Percentiles rank a stretch among this genome's conserved stretches.
These are phyloP conservation scores for Hirtodrosophila histrioides DNA, from an alignment of 2,888 invertebrate species.

Conservation along the genomic window DNA sequence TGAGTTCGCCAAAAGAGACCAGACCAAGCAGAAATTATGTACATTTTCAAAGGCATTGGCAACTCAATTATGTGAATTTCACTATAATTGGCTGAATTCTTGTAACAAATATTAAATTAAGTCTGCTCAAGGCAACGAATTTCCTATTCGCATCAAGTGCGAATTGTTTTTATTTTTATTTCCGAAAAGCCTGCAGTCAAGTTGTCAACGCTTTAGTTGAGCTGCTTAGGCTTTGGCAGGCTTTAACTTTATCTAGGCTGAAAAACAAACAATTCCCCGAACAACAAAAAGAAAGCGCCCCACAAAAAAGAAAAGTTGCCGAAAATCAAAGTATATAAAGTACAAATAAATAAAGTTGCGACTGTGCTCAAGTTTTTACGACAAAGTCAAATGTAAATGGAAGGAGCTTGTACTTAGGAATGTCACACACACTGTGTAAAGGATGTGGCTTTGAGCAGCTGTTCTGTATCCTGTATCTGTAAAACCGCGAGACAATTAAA, in stretches of 20 bases:
- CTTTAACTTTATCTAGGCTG: constrained; percentile 36
- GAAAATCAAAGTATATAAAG: constrained; percentile 65
- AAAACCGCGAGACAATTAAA: constrained; percentile 59
- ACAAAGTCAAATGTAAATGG: constrained; percentile 49
- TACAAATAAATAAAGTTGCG: constrained; percentile 55
- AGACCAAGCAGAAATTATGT: constrained; percentile 15
- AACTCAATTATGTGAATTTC: constrained; percentile 4
- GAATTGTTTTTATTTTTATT: constrained; percentile 20
- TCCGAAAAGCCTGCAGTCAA: constrained; percentile 15
- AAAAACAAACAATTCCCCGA: constrained; percentile 30
- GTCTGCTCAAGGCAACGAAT: neutral
- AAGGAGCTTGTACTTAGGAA: constrained; percentile 7
- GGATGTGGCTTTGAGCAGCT: constrained; percentile 53
- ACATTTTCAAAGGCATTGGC: neutral
- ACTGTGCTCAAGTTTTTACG: constrained; percentile 34
- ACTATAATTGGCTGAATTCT: constrained; percentile 24
- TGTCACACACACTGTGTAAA: constrained; percentile 43
- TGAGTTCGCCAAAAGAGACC: constrained; percentile 21
- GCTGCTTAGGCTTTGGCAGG: constrained; percentile 38
- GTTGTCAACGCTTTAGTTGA: constrained; percentile 34
- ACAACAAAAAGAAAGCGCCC: constrained; percentile 6
- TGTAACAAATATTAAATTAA: constrained; percentile 8
- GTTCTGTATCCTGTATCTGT: constrained; percentile 20
- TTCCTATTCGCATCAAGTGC: constrained; percentile 5
- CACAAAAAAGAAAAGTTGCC: constrained; percentile 41